Conservation (phyloP, 2,113 vertebrate species). For the Oreocharis arfaki region DNA sequence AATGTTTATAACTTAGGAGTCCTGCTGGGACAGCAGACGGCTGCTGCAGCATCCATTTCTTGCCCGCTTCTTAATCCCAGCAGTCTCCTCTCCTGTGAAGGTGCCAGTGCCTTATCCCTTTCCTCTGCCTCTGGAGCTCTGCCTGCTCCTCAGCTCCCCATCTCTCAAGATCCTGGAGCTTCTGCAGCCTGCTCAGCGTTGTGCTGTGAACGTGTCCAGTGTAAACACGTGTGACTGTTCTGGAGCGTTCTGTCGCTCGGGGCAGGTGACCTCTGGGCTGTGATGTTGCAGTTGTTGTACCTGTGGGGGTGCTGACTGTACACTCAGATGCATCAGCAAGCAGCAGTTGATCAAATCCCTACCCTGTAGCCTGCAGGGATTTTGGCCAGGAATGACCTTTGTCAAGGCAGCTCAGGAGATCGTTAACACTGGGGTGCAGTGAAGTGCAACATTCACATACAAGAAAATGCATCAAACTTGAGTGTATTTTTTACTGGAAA, state of each 20-base stretch:
- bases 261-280: neutral
- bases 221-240: neutral
- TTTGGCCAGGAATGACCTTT: neutral
- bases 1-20: constrained; percentile 8
- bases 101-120: neutral
- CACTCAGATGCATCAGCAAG: neutral
- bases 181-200: neutral
- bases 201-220: neutral
- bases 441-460: neutral
- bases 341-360: neutral
- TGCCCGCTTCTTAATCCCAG: constrained; percentile 26
- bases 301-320: neutral
- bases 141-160: neutral
- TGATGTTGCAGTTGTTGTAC: neutral
- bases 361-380: neutral
- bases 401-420: neutral
- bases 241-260: neutral
- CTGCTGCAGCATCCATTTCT: neutral
- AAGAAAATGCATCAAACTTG: neutral
- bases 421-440: neutral
- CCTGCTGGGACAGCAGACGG: neutral
- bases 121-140: neutral
- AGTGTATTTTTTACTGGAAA: neutral
- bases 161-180: neutral
- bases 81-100: neutral